A percentile compares a stretch with the other conserved stretches of the same genome.
These are phyloP conservation scores for Eublepharis macularius DNA, from an alignment of 2,113 vertebrate genomes.

Conservation along the genomic window DNA sequence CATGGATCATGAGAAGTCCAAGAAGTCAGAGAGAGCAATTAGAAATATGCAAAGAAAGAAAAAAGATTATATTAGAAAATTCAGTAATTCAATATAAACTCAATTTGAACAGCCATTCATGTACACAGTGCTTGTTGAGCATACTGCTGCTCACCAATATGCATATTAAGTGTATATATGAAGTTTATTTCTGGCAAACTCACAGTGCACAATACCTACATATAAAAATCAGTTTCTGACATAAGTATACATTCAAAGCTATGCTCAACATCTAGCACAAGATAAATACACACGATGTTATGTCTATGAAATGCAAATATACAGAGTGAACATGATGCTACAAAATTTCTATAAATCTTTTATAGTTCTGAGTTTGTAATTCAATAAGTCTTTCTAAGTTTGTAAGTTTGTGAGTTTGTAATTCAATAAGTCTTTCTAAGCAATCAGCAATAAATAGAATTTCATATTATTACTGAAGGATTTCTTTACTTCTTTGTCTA, in stretches of 20 bases:
- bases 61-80: background rate
- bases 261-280: background rate
- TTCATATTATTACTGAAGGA: slow-evolving; percentile 18
- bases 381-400: background rate
- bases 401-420: too few relatives aligned
- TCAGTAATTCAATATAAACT: background rate
- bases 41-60: background rate
- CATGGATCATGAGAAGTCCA: background rate
- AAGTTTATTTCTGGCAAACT: background rate
- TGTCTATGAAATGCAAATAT: background rate
- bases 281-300: background rate
- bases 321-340: background rate
- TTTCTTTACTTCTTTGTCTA: slow-evolving; percentile 43
- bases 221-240: background rate
- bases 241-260: background rate
- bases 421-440: slow-evolving; percentile 50
- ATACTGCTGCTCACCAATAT: background rate
- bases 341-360: background rate
- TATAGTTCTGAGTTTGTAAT: background rate
- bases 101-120: background rate
- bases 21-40: background rate
- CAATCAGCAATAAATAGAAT: slow-evolving; percentile 58
- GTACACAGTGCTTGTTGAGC: background rate
- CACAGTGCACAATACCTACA: background rate
- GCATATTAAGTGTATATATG: background rate